Evolutionary conservation across 2,888 invertebrate genomes (phyloP).

Genomic region (Caenorhabditis sp.): DNA sequence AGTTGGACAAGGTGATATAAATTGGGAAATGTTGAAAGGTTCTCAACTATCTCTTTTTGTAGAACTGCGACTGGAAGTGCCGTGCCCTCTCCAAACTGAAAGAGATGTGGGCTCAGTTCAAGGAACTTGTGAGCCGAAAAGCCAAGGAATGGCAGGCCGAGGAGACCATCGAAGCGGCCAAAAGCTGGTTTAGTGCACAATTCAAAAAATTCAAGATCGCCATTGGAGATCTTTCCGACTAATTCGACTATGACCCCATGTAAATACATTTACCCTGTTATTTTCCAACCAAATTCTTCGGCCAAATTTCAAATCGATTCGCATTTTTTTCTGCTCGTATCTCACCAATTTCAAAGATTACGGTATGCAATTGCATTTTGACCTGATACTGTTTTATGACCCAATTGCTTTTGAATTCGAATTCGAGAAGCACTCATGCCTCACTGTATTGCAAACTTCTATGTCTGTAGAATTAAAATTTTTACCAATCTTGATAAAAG

Average conservation of each 20-base stretch:
- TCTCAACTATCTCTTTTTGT: background rate
- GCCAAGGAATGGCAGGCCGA: conserved; percentile 66
- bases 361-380: conserved; percentile 35
- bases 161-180: conserved; percentile 43
- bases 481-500: conserved; percentile 10
- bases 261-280: conserved; percentile 2
- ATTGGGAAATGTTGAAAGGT: background rate
- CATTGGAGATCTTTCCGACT: conserved; percentile 54
- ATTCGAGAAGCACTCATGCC: background rate
- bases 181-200: conserved; percentile 59
- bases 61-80: conserved; percentile 74
- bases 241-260: conserved; percentile 3
- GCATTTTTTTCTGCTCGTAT: conserved; percentile 48
- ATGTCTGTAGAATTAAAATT: background rate
- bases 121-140: conserved; percentile 59
- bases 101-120: conserved; percentile 70
- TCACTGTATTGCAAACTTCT: too few relatives aligned
- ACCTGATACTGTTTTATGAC: background rate
- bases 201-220: conserved; percentile 61
- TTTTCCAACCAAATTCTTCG: too few relatives aligned
- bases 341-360: conserved; percentile 51
- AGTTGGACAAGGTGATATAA: conserved; percentile 42
- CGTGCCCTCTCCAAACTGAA: conserved; percentile 62
- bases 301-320: conserved; percentile 33
- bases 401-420: background rate